Evolutionary conservation across 37 sponge, comb jelly and placozoan genomes (phyloP).

Genomic region (Diacarnus erythraeanus): DNA sequence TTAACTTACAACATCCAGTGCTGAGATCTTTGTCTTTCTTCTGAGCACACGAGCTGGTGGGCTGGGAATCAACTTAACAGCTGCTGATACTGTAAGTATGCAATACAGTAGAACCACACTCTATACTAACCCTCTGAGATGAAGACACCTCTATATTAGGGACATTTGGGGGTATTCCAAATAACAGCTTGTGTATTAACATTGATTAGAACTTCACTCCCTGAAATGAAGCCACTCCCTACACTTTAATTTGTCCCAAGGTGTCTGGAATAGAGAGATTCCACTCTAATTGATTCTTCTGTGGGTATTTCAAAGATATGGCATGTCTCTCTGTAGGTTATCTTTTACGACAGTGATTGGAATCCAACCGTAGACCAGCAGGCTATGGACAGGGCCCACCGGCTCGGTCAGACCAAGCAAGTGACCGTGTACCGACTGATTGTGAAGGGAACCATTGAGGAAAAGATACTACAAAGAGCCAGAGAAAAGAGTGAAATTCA

Average conservation of each 20-base stretch:
- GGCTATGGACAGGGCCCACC: conserved; percentile 97
- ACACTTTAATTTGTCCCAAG: no score
- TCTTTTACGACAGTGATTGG: conserved; percentile 98
- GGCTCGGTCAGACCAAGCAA: conserved; percentile 97
- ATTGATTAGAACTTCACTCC: no score
- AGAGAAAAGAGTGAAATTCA: conserved; percentile 99
- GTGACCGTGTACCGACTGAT: conserved; percentile 95
- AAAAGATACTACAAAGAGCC: conserved; percentile 92
- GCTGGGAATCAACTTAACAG: conserved; percentile 95
- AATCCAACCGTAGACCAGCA: conserved; percentile 99
- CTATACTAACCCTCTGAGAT: no score
- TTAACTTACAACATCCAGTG: conserved; percentile 17
- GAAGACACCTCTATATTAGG: neutral
- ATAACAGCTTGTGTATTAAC: no score
- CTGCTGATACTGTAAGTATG: conserved; percentile 92
- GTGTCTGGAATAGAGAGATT: no score
- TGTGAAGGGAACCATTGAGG: conserved; percentile 93
- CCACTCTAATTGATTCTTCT: no score
- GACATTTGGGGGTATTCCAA: no score
- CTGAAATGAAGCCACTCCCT: no score
- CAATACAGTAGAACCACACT: no score
- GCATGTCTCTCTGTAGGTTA: conserved; percentile 36
- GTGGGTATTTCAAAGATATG: neutral
- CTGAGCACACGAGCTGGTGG: conserved; percentile 97
- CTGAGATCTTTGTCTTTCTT: conserved; percentile 94